Evolutionary conservation across 1,140 invertebrate genomes (phyloP).

Genomic region (Trigoniulus corallinus): DNA sequence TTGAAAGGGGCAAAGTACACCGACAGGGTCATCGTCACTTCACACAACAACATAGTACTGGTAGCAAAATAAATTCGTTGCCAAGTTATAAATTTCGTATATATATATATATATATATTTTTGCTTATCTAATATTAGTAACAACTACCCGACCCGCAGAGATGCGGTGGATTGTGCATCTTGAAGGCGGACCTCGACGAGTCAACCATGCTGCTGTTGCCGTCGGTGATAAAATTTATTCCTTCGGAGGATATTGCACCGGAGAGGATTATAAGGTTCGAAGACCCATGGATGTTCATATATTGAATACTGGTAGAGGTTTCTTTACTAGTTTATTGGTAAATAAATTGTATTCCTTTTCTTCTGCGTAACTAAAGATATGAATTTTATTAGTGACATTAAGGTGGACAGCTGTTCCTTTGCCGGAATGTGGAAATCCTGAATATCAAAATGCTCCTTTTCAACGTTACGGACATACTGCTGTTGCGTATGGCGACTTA

Average conservation of each 20-base stretch:
- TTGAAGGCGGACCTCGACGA: constrained; percentile 27
- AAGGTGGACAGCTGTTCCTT: constrained; percentile 28
- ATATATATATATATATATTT: too few species aligned
- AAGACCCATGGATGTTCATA: constrained; percentile 67
- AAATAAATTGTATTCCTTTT: too few species aligned
- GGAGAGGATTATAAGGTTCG: constrained; percentile 49
- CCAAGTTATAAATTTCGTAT: too few species aligned
- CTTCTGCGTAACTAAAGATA: too few species aligned
- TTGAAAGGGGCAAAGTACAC: not conserved
- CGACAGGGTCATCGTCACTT: not conserved
- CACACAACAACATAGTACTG: too few species aligned
- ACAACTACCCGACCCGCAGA: too few species aligned
- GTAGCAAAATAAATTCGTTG: too few species aligned
- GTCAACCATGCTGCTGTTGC: constrained; percentile 44
- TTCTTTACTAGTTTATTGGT: too few species aligned
- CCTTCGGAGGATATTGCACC: constrained; percentile 79
- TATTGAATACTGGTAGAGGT: constrained; percentile 62
- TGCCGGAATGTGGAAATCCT: constrained; percentile 15
- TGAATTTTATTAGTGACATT: constrained; percentile 34
- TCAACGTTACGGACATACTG: constrained; percentile 71
- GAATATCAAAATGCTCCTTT: constrained; percentile 28
- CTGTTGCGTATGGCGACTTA: constrained; percentile 52
- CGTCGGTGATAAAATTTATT: constrained; percentile 61
- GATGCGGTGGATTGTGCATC: constrained; percentile 8
- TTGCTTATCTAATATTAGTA: too few species aligned